Base-by-base conservation (phyloP, 1,140 invertebrate species). In the Choristoneura fumiferana region DNA sequence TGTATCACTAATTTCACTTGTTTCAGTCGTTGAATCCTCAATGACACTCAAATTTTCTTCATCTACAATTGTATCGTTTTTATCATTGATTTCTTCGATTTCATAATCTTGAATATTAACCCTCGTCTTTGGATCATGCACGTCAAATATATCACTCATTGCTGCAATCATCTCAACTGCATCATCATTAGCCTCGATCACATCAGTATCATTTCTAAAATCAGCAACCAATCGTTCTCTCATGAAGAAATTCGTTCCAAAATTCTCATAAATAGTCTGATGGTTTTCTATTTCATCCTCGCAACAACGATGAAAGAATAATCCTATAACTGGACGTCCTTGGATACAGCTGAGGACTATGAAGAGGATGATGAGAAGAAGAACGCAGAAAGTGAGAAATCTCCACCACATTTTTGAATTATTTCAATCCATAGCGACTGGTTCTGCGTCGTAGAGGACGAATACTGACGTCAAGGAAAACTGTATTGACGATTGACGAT, bases 231-330 rank as follows among this genome's bases (percentile, higher is more conserved):
- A 57, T 0, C 84, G 62, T 45, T 87, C 84, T 52, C 67, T 81
- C 0, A 84, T 54, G 18, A 76, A 83, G 40, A 83, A 81, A 45
- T 43, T 60, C 12, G 78, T 70, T 0, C 71, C 70, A 5, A 81
- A 77, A 59, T 79, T 81, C 38, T 84, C 80, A 34, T 77, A 79
- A 0, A 81, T 70, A 0, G 72, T 70, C 38, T 81, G 72, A 53
- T 86, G 81, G 52, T 84, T 84, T 61, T 85, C 82, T 5, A 83
- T 81, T 35, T 78, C 73, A 0, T 82, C 79, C 10, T 69, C 66
- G 36, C 81, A 84, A 49, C 81, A 84, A n/a, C 80, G 69, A 37
- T 73, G 73, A 53, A 83, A 84, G 58, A 81, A 83, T 0, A 84
- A 56, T 53, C 82, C 69, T 0, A 78, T 60, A 0, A 76, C 79